A percentile compares a stretch with the other conserved stretches of the same genome.
phyloP scores from a whole-genome alignment of 2,113 vertebrate genomes.

The Gnathonemus longibarbis region DNA sequence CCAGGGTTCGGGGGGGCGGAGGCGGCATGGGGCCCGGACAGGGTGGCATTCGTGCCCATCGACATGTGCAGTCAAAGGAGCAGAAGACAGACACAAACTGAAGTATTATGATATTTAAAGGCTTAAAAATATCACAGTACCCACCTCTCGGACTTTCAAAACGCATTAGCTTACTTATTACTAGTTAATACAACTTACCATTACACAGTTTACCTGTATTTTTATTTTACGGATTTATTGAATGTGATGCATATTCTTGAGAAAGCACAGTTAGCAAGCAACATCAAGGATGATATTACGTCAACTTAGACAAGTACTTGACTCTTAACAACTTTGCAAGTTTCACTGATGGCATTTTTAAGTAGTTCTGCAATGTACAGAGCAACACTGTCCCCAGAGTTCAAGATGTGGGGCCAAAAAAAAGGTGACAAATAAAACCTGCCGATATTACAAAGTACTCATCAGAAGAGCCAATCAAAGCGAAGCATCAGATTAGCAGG shows the following conservation, averaged over 20 bases:
- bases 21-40: background rate
- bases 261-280: background rate
- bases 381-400: background rate
- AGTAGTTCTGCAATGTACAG: background rate
- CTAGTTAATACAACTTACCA: background rate
- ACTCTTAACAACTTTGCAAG: background rate
- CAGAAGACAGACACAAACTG: background rate
- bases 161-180: background rate
- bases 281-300: background rate
- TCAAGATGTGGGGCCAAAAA: background rate
- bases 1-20: background rate
- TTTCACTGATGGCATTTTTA: background rate
- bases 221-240: background rate
- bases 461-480: background rate
- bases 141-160: background rate
- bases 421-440: background rate
- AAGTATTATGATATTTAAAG: background rate
- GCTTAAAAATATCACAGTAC: background rate
- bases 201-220: background rate
- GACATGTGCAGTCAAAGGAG: background rate
- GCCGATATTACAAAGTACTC: background rate
- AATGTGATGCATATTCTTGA: background rate
- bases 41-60: background rate
- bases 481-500: background rate
- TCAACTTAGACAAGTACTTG: background rate